Base-by-base conservation (phyloP, 2,888 invertebrate species). In the Crematogaster levior region DNA sequence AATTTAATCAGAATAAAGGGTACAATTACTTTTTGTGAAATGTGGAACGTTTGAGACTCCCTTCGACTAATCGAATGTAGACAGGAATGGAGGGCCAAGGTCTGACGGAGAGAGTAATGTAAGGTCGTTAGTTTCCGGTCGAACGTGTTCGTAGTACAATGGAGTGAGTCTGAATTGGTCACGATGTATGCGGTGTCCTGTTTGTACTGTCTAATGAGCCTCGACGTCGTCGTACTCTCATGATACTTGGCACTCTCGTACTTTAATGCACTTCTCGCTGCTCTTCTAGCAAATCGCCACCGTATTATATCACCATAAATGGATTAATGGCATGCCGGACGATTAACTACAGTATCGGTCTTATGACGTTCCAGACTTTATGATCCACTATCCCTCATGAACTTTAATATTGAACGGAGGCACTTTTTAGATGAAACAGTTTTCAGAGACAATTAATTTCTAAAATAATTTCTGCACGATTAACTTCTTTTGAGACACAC, bases 201-300 rank as follows among this genome's bases (percentile, higher is more conserved):
- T 89, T 88, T 88, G 87, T 87, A 88, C 85, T 90, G 91, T 92
- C 92, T 93, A 93, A 92, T 93, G 93, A 93, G 91, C 90, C 93
- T 91, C 90, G 91, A 93, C 92, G 90, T 90, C 30, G 30, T 84
- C 85, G 84, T 21, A 56, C 77, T 79, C 82, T 80, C 85, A 85
- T 84, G 87, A 89, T 85, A 89, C 87, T 84, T 81, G 82, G 61
- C 82, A 60, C 65, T 72, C 73, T 84, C 80, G 81, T 86, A 85
- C 82, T 82, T 88, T 85, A 83, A 86, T 82, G 60, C 56, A 43
- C 46, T 34, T 74, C 63, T 30, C 56, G 10, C 37, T 43, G 30
- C n/a, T 21, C n/a, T 6, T 82, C 75, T 37, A 30, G 79, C 15
- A 12, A 75, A 77, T 48, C 66, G 66, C 34, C 27, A 5, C 48